These are phyloP conservation scores for Artibeus lituratus DNA, from an alignment of 2,797 vertebrate species.

Conservation along the genomic window DNA sequence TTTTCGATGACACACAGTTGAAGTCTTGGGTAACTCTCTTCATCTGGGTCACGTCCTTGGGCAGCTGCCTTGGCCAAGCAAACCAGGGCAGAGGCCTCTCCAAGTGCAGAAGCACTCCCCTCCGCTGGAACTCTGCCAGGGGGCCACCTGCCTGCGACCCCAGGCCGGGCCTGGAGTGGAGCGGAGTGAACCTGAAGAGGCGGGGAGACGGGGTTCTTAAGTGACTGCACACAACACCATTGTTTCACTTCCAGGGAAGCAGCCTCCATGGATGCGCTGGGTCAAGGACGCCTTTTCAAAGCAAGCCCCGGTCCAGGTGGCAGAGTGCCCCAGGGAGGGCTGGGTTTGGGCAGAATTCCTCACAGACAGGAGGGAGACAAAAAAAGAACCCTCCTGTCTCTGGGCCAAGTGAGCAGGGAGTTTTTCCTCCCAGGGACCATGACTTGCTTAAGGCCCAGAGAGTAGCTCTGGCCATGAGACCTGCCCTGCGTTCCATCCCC, in stretches of 20 bases:
- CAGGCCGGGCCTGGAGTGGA: background rate
- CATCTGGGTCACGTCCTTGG: background rate
- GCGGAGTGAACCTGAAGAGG: background rate
- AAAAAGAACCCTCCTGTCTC: background rate
- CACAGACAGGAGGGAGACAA: background rate
- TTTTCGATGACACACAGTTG: background rate
- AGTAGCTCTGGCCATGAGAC: background rate
- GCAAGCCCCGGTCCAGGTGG: background rate
- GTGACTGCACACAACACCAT: background rate
- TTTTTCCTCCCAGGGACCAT: background rate
- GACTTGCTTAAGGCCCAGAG: background rate
- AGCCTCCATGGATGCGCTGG: background rate
- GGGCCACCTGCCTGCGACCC: background rate
- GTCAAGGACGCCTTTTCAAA: slow-evolving; percentile 37
- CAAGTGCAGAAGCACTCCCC: background rate
- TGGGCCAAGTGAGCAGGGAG: background rate
- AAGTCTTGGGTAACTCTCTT: background rate
- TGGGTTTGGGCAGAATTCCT: background rate
- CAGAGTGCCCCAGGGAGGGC: background rate
- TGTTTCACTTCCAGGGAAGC: slow-evolving; percentile 16
- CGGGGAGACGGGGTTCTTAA: background rate
- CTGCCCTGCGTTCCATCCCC: background rate
- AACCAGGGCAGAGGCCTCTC: background rate
- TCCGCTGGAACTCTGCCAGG: background rate
- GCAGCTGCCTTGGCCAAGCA: background rate